These are phyloP conservation scores for Zonotrichia albicollis DNA, from an alignment of 2,797 vertebrate genomes.

Conservation along the genomic window DNA sequence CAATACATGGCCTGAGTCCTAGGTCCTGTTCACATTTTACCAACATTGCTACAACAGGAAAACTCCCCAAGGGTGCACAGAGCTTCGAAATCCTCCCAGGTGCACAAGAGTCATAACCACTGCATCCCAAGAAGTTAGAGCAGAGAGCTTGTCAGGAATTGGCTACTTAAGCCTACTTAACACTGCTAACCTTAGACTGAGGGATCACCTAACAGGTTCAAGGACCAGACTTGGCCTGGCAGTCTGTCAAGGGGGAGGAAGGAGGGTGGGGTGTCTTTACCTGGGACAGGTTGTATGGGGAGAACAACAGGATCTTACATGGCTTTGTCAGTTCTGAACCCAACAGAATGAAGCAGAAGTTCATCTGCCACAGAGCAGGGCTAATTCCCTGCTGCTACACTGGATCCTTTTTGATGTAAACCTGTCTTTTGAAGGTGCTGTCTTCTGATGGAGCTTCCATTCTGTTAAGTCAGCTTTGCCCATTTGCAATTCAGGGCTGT, in stretches of 20 bases:
- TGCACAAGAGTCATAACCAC: neutral
- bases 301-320: neutral
- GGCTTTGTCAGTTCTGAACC: neutral
- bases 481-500: neutral
- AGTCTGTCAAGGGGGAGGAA: neutral
- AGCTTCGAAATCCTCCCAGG: neutral
- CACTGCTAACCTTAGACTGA: neutral
- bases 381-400: neutral
- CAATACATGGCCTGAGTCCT: neutral
- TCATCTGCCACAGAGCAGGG: fast-evolving
- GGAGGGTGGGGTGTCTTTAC: neutral
- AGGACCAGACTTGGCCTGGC: neutral
- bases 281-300: neutral
- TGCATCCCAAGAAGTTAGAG: neutral
- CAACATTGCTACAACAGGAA: neutral
- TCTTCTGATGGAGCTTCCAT: neutral
- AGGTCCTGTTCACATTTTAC: neutral
- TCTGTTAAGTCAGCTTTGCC: neutral
- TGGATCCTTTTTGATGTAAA: neutral
- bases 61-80: neutral
- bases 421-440: neutral
- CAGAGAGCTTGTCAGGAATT: neutral
- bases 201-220: neutral
- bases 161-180: neutral
- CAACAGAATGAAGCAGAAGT: neutral